Evolutionary conservation across 2,888 invertebrate genomes (phyloP), one percentile per base, ranked within the genome.

Genomic region (Encarsia formosa): DNA sequence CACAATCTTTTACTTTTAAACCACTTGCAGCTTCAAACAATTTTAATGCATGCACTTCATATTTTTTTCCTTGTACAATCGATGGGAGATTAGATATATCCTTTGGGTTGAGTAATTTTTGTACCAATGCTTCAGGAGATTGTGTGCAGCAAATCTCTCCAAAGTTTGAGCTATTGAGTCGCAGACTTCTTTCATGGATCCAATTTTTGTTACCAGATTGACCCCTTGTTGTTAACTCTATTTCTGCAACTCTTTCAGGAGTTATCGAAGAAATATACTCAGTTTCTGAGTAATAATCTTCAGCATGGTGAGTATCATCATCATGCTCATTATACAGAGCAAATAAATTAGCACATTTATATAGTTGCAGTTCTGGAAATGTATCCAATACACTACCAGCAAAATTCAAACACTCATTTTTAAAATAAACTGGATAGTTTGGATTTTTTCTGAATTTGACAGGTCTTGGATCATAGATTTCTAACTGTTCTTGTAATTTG

Each of bases 331-430:
- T n/a, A n/a, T n/a, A n/a, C n/a, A n/a, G n/a, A n/a, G n/a, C n/a
- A n/a, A n/a, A n/a, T n/a, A n/a, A n/a, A n/a, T n/a, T n/a, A n/a
- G n/a, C n/a, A n/a, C n/a, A n/a, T n/a, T n/a, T n/a, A n/a, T n/a
- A n/a, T n/a, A n/a, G n/a, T n/a, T n/a, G 31, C 31, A 31, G 13
- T 31, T 34, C 35, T 34, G 34, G 34, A 44, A 32, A 44, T 4
- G 32, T n/a, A 23, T 44, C 22, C 13, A n/a, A 13, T 4, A n/a
- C 11, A 29, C 9, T 29, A 16, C 29, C 42, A 18, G 15, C 44
- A 44, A 44, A 44, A 19, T 32, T 34, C 15, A 44, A 20, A 15
- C 44, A 44, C 18, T 22, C n/a, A 34, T 44, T 44, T 22, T 34
- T 22, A 11, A 44, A 44, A 11, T 34, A 8, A 15, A n/a, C n/a